Evolutionary conservation across 2,797 vertebrate species (phyloP).

Genomic region (Rhabdophis nuchalis): DNA sequence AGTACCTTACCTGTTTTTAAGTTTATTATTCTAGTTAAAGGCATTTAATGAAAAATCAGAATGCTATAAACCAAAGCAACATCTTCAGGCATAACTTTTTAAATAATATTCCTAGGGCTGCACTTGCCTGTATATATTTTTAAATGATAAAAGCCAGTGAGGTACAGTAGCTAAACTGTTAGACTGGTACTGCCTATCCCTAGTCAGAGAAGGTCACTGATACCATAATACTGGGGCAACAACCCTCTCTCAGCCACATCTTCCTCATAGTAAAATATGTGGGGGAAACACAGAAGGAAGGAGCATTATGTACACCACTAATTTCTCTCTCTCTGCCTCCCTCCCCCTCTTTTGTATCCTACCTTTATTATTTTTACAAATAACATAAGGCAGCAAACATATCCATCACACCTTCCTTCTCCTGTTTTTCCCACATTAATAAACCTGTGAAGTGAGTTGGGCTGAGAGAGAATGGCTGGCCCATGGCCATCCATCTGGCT

Average conservation of each 20-base stretch:
- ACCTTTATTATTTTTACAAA: no score
- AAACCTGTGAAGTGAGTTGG: no score
- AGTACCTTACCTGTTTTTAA: neutral
- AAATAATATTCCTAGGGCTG: neutral
- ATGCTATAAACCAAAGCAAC: neutral
- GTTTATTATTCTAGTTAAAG: neutral
- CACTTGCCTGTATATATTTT: neutral
- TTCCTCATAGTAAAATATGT: neutral
- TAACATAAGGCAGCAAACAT: no score
- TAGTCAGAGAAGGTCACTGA: neutral
- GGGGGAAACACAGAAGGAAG: neutral
- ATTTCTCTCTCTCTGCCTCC: no score
- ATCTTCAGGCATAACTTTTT: neutral
- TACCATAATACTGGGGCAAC: neutral
- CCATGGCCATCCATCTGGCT: no score
- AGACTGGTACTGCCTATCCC: neutral
- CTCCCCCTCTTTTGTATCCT: no score
- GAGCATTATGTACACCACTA: neutral
- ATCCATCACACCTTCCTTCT: no score
- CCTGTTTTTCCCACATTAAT: no score
- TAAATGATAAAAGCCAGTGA: neutral
- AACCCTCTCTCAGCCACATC: neutral
- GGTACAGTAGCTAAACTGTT: neutral
- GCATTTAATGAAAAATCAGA: neutral
- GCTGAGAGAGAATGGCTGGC: no score